phyloP scores from a whole-genome alignment of 1,140 invertebrate genomes.

The Bathynomus jamesi region DNA sequence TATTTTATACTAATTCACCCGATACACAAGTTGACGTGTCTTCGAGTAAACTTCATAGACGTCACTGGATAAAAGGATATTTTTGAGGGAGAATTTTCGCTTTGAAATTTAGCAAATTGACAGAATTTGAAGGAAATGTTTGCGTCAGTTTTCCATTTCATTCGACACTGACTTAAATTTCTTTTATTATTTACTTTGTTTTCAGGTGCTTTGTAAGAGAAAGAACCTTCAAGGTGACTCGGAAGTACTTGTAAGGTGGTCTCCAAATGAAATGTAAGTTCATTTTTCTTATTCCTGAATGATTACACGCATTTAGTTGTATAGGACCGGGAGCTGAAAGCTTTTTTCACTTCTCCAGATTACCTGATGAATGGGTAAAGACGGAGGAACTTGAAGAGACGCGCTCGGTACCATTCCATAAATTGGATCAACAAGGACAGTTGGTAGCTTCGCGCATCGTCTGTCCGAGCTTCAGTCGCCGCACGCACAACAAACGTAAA shows the following conservation, averaged over 20 bases:
- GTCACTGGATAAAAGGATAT: not conserved
- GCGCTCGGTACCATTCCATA: not conserved
- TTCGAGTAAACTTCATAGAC: not conserved
- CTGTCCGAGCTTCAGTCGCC: not conserved
- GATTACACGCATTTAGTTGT: not conserved
- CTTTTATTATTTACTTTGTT: too few relatives aligned
- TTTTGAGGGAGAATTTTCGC: not conserved
- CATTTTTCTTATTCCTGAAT: not conserved
- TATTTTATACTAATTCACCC: not conserved
- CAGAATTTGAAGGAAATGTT: not conserved
- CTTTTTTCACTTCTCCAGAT: not conserved
- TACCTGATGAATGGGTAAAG: not conserved
- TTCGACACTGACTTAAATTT: too few relatives aligned
- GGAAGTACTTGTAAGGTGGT: not conserved
- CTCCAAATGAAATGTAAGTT: not conserved
- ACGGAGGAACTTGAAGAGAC: not conserved
- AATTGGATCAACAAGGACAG: not conserved
- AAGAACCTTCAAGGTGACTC: not conserved
- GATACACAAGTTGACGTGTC: not conserved
- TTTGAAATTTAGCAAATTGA: not conserved
- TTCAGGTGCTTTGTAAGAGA: not conserved
- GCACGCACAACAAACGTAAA: not conserved
- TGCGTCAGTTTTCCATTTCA: not conserved
- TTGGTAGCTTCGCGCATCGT: not conserved
- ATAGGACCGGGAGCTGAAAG: too few relatives aligned